Base-by-base conservation (phyloP, 1,140 invertebrate genomes). In the Sitodiplosis mosellana region DNA sequence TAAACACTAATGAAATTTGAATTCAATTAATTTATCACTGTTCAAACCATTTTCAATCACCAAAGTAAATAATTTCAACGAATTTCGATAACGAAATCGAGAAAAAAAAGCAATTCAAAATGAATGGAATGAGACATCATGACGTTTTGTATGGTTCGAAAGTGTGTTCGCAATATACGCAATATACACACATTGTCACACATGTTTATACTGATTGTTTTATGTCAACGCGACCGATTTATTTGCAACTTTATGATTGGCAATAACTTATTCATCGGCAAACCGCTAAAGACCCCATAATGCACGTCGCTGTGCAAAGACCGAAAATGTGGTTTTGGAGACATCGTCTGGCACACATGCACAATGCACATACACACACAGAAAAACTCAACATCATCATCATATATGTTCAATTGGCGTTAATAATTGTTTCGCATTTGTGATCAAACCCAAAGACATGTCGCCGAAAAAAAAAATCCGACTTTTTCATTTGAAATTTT, bases 1-100 rank as follows among this genome's bases (percentile, higher is more conserved):
- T 92, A 69, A 76, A 69, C 57, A 51, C 18, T 14, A 40, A n/a
- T 6, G 10, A 27, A 27, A 3, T 5, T 27, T 27, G 27, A 27
- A n/a, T n/a, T 41, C 18, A 46, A 17, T 45, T 45, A 27, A 21
- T 41, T 42, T 12, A 49, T 46, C 41, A 44, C 48, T 27, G 10
- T 27, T 27, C 27, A 27, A 27, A 27, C 27, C 27, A 27, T 27
- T 46, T 45, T 49, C 36, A 47, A 20, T 46, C 21, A 19, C 18
- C 19, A 44, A 18, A 7, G 21, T 61, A 61, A 11, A 15, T 8
- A 42, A 45, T 46, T 42, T 50, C 27, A 33, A n/a, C 47, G 45
- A 38, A 46, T 46, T 47, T 33, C 36, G 38, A 42, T 48, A 27
- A 36, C 15, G 8, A 21, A 19, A 45, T 20, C 17, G 17, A n/a